Evolutionary conservation across 2,888 invertebrate genomes (phyloP).

Genomic region (Leucania comma): DNA sequence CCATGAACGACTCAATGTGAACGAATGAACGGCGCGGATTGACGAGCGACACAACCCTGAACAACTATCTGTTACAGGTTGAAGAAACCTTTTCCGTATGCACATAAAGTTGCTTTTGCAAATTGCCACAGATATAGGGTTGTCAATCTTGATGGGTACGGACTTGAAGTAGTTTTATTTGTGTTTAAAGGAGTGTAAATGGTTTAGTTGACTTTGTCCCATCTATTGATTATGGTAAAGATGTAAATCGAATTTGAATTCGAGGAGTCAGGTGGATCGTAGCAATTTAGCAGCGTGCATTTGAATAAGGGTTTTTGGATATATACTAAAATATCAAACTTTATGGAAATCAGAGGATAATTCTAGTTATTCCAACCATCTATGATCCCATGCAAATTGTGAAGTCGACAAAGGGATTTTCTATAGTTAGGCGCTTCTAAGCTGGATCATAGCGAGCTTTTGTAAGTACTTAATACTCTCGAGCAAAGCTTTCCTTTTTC

Average conservation of each 20-base stretch:
- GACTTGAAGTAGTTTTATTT: constrained; percentile 66
- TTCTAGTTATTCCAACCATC: constrained; percentile 26
- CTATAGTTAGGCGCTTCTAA: constrained; percentile 12
- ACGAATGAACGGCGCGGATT: constrained; percentile 73
- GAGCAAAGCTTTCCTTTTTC: constrained; percentile 16
- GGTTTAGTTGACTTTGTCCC: constrained; percentile 46
- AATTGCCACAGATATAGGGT: constrained; percentile 18
- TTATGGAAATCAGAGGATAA: constrained; percentile 39
- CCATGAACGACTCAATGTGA: constrained; percentile 79
- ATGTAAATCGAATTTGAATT: constrained; percentile 55
- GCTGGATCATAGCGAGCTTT: constrained; percentile 18
- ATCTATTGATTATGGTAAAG: constrained; percentile 45
- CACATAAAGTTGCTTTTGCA: constrained; percentile 58
- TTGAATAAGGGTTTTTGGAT: constrained; percentile 54
- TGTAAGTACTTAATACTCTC: background rate
- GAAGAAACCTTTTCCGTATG: constrained; percentile 47
- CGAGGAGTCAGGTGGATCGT: constrained; percentile 33
- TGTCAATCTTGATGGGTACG: constrained; percentile 52
- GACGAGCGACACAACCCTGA: constrained; percentile 59
- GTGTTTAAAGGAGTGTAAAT: constrained; percentile 62
- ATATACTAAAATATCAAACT: constrained; percentile 44
- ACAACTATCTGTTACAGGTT: constrained; percentile 47
- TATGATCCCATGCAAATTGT: constrained; percentile 41
- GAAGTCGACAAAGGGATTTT: constrained; percentile 16
- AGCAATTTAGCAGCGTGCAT: constrained; percentile 48